Conservation (phyloP, 2,113 vertebrate genomes). For the Furnarius figulus region DNA sequence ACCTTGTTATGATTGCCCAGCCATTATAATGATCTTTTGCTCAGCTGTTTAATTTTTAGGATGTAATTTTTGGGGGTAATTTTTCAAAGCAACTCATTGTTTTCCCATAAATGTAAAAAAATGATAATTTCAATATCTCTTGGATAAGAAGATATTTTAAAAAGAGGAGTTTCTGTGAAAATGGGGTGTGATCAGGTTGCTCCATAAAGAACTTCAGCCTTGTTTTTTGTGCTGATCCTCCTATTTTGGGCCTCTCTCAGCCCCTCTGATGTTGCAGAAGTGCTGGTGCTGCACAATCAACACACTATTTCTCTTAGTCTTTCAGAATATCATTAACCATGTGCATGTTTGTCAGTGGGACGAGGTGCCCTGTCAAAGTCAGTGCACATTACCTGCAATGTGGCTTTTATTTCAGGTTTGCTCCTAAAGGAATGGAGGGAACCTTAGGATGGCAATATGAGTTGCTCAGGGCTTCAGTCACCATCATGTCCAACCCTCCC, state of each 20-base stretch:
- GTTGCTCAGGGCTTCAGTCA: too few species aligned
- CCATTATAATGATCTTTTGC: neutral
- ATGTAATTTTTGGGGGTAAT: neutral
- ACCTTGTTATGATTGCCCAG: fast-evolving
- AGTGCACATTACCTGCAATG: too few species aligned
- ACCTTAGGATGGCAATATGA: too few species aligned
- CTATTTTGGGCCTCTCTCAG: neutral
- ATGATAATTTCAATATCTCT: neutral
- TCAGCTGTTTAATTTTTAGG: neutral
- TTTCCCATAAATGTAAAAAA: neutral
- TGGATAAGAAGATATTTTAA: neutral
- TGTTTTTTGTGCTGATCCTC: neutral
- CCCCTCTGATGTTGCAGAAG: neutral
- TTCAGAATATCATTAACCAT: neutral
- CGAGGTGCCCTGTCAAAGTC: neutral
- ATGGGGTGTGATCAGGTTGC: neutral
- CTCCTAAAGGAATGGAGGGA: too few species aligned
- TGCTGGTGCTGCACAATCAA: neutral
- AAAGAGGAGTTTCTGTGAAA: neutral
- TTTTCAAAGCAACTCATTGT: neutral
- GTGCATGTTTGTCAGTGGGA: neutral
- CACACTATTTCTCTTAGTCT: neutral
- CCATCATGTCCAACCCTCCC: too few species aligned
- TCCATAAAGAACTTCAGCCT: neutral
- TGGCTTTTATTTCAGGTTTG: too few species aligned